Base-by-base conservation (phyloP, 2,113 vertebrate genomes). In the Reinhardtius hippoglossoides region DNA sequence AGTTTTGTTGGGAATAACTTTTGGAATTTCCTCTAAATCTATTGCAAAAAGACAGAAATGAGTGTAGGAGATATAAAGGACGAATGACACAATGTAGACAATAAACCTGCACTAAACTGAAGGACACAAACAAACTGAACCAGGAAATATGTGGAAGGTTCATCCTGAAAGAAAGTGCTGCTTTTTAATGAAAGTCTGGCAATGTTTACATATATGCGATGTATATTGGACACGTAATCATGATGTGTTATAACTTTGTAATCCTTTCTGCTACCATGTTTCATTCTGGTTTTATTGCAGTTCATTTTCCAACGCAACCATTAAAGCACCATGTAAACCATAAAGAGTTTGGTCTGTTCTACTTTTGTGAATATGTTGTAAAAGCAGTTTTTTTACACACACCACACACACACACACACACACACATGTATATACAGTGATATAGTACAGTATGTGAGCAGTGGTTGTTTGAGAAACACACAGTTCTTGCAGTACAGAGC, bases 401-500 rank as follows among this genome's bases (percentile, higher is more conserved):
- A 42, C 40, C 40, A 12, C 3, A 3, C 3, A 5, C 12, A 35
- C 12, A 42, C 40, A 42, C 40, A 42, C 12, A 42, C 12, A 42
- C 40, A 12, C 3, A 3, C 1, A 42, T 10, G 9, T 42, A 42
- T 42, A 42, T 42, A 42, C 40, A 42, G 40, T 3, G 10, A 50
- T 18, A 50, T 18, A 50, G 46, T 68, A 65, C 23, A 63, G 62
- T 48, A 76, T 82, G 78, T 71, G 55, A 83, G 70, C 66, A 35
- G 46, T 15, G 62, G 66, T 65, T 85, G 59, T 86, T 78, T 74
- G 44, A 69, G 55, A 57, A 88, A 87, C 74, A 90, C 77, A 64
- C 14, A 67, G 26, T 52, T 83, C 60, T 52, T 16, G 20, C 61
- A 78, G 82, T 42, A 92, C 82, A 93, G 76, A 92, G 81, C 64